A percentile compares a stretch with the other conserved stretches of the same genome.
phyloP scores from a whole-genome alignment of 2,113 vertebrate species.

The Dolichallabes microphthalmus region DNA sequence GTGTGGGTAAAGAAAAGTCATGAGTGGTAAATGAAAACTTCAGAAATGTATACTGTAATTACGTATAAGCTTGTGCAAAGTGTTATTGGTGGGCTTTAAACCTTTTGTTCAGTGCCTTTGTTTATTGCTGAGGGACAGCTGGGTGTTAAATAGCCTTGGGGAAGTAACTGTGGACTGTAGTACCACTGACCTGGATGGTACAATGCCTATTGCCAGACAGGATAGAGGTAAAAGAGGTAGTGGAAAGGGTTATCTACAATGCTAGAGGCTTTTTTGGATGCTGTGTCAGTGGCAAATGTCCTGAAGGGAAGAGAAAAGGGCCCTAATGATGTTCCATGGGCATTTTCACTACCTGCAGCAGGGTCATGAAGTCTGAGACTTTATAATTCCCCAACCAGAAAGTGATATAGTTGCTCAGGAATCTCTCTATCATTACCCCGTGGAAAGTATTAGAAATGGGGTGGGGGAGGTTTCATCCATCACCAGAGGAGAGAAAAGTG shows the following conservation, averaged over 20 bases:
- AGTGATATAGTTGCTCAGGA: conserved; percentile 21
- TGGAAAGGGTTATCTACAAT: neutral
- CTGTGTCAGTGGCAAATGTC: neutral
- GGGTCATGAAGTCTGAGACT: conserved; percentile 28
- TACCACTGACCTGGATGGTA: neutral
- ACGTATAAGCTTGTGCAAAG: neutral
- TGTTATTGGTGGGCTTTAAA: neutral
- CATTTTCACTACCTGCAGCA: conserved; percentile 29
- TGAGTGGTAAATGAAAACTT: neutral
- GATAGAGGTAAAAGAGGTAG: neutral
- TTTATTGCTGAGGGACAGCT: neutral
- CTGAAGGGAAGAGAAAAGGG: conserved; percentile 1
- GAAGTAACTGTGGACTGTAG: neutral
- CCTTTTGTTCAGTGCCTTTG: neutral
- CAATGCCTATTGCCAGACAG: neutral
- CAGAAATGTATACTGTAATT: conserved; percentile 2
- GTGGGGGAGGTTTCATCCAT: neutral
- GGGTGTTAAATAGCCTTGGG: neutral
- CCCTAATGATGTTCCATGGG: conserved; percentile 19
- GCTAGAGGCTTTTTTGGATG: conserved; percentile 20
- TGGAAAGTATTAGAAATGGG: conserved; percentile 2
- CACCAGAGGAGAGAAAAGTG: neutral
- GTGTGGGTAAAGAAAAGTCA: neutral
- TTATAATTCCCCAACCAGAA: conserved; percentile 23
- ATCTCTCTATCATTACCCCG: conserved; percentile 12